Evolutionary conservation across 2,797 vertebrate genomes (phyloP).

Genomic region (Acrossocheilus fasciatus): DNA sequence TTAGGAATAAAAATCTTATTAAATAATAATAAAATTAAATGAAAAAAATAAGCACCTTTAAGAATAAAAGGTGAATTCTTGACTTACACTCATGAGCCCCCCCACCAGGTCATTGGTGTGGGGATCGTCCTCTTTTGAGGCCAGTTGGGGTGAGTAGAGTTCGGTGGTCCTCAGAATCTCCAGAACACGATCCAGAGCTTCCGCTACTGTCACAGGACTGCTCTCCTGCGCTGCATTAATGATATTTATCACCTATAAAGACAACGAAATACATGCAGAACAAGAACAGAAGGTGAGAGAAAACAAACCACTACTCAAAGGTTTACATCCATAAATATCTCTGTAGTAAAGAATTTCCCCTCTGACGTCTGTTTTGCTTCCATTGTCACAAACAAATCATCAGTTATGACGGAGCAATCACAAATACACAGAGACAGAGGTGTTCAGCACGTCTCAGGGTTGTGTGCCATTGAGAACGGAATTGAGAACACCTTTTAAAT

Average conservation of each 20-base stretch:
- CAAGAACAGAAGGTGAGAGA: background rate
- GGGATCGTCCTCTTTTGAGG: slow-evolving; percentile 93
- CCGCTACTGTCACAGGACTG: slow-evolving; percentile 91
- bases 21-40: background rate
- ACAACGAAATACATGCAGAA: slow-evolving; percentile 8
- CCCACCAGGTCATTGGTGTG: slow-evolving; percentile 95
- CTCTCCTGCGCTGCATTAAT: slow-evolving; percentile 96
- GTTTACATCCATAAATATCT: slow-evolving; percentile 20
- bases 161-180: slow-evolving; percentile 96
- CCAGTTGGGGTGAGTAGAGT: slow-evolving; percentile 93
- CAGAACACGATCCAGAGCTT: slow-evolving; percentile 93
- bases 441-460: background rate
- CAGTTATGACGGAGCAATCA: background rate
- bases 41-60: background rate
- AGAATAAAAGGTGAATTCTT: background rate
- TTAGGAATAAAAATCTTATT: too few relatives aligned
- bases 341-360: slow-evolving; percentile 8
- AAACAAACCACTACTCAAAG: slow-evolving; percentile 13
- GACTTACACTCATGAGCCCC: slow-evolving; percentile 93
- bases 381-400: slow-evolving; percentile 1
- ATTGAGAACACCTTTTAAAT: background rate
- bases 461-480: background rate
- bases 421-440: background rate
- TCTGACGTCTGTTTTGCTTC: slow-evolving; percentile 3
- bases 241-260: slow-evolving; percentile 93